A percentile compares a stretch with the other conserved stretches of the same genome.
Evolutionary conservation across 2,113 vertebrate species (phyloP).

Genomic region (Typhlomys cinereus): DNA sequence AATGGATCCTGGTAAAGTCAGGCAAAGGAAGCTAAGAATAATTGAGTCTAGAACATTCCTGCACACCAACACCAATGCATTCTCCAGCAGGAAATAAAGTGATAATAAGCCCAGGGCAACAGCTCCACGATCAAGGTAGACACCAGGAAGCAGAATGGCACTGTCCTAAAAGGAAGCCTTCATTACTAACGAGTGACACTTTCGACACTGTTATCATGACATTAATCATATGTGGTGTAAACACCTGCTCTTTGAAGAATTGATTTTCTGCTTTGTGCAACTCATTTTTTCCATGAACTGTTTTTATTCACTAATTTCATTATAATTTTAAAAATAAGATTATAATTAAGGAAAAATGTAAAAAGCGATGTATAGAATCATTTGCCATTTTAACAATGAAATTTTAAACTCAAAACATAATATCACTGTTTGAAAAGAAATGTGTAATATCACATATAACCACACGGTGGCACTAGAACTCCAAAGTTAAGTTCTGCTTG

Average conservation of each 20-base stretch:
- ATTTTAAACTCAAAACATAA: background rate
- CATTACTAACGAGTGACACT: background rate
- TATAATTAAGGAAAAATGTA: background rate
- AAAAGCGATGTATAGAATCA: background rate
- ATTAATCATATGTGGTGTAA: background rate
- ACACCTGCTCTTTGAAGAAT: background rate
- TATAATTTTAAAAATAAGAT: background rate
- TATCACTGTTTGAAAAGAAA: background rate
- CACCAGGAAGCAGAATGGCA: background rate
- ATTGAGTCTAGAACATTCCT: background rate
- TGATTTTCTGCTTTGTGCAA: background rate
- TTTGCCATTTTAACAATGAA: background rate
- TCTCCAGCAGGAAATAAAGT: background rate
- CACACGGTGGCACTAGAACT: slow-evolving; percentile 76
- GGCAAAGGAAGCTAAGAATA: background rate
- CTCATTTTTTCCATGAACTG: fast-evolving
- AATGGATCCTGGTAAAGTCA: background rate
- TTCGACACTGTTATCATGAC: background rate
- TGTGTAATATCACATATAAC: slow-evolving; percentile 26
- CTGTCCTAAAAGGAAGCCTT: background rate
- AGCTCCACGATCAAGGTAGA: background rate
- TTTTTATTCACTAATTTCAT: background rate
- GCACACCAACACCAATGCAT: background rate
- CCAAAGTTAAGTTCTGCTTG: background rate
- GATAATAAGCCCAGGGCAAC: background rate